phyloP scores from a whole-genome alignment of 2,113 vertebrate species.

The Hucho hucho region DNA sequence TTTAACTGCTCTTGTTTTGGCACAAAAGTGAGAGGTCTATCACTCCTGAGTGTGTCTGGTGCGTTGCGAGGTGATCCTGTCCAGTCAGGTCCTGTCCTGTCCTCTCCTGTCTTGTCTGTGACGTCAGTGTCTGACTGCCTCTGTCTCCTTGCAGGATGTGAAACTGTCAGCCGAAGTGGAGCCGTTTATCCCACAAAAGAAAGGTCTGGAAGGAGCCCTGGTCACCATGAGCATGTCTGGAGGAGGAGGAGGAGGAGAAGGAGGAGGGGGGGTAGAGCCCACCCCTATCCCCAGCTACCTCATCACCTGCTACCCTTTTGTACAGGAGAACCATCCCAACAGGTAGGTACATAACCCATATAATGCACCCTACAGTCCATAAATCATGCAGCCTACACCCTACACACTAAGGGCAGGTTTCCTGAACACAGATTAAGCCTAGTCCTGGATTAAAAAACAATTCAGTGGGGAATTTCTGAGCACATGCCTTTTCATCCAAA shows the following conservation, averaged over 20 bases:
- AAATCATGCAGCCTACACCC: neutral
- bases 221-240: constrained; percentile 88
- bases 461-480: too few relatives aligned
- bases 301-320: constrained; percentile 98
- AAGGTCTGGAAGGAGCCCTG: constrained; percentile 85
- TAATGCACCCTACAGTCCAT: too few relatives aligned
- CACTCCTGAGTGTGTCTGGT: too few relatives aligned
- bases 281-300: constrained; percentile 95
- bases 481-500: too few relatives aligned
- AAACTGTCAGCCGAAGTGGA: constrained; percentile 98
- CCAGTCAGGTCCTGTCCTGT: too few relatives aligned
- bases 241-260: constrained; percentile 76
- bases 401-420: neutral
- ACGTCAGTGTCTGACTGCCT: neutral
- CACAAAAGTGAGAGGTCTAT: too few relatives aligned
- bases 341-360: constrained; percentile 73
- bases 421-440: too few relatives aligned
- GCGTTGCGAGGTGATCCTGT: too few relatives aligned
- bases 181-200: constrained; percentile 97
- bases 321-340: constrained; percentile 96
- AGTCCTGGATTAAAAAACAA: too few relatives aligned
- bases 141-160: constrained; percentile 80
- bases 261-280: constrained; percentile 73
- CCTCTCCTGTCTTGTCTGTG: neutral
- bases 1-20: too few relatives aligned